Conservation (phyloP, 2,888 invertebrate genomes). For the Aspidiotus destructor region DNA sequence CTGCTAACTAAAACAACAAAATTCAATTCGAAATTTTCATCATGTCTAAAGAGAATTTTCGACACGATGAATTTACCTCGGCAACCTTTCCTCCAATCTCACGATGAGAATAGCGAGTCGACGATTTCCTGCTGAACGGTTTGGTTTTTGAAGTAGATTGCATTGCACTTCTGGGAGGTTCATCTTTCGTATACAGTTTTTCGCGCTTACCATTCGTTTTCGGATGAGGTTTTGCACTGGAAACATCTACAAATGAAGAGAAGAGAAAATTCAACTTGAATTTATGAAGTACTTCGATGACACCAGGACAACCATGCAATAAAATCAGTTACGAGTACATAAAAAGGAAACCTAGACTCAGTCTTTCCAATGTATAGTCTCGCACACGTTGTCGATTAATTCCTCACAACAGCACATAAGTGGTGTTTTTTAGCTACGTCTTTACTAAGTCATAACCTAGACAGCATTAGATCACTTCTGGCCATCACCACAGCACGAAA, state of each 20-base stretch:
- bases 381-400: too few relatives aligned
- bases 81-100: conserved; percentile 27
- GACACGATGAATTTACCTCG: conserved; percentile 10
- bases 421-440: too few relatives aligned
- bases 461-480: too few relatives aligned
- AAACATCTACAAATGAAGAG: conserved; percentile 13
- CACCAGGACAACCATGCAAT: too few relatives aligned
- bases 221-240: conserved; percentile 15
- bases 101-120: conserved; percentile 26
- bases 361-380: too few relatives aligned
- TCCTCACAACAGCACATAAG: too few relatives aligned
- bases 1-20: conserved; percentile 38
- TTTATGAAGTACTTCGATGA: too few relatives aligned
- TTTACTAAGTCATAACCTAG: too few relatives aligned
- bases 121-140: conserved; percentile 16
- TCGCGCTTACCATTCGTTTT: conserved; percentile 23
- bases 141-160: conserved; percentile 14
- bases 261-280: neutral
- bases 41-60: too few relatives aligned
- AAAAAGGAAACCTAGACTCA: too few relatives aligned
- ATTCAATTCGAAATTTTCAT: neutral
- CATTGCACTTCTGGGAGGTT: conserved; percentile 2
- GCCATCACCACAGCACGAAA: too few relatives aligned
- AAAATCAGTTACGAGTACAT: too few relatives aligned
- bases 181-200: conserved; percentile 11